These are phyloP conservation scores for Conger conger DNA, from an alignment of 2,113 vertebrate genomes.

Conservation along the genomic window DNA sequence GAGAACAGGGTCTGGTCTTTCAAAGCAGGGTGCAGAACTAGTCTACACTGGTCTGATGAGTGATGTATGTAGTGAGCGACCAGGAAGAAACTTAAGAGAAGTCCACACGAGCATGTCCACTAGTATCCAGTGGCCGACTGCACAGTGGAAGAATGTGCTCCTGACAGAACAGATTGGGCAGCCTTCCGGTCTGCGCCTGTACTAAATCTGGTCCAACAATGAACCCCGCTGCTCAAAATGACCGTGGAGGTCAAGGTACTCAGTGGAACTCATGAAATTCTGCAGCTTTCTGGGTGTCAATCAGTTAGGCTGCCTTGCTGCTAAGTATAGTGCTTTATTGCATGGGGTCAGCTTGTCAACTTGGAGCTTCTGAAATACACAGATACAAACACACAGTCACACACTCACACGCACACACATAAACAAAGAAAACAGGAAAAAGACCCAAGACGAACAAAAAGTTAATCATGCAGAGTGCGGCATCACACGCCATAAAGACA, in stretches of 20 bases:
- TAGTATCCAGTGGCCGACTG: background rate
- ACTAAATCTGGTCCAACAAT: background rate
- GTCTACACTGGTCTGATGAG: background rate
- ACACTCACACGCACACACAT: constrained; percentile 25
- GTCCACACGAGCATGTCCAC: background rate
- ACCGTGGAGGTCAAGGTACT: constrained; percentile 11
- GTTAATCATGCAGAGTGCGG: constrained; percentile 51
- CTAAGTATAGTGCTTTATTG: constrained; percentile 45
- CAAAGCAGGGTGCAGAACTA: background rate
- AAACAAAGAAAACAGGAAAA: constrained; percentile 39
- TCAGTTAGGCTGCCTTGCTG: constrained; percentile 28
- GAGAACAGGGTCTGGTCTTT: background rate
- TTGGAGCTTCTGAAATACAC: background rate
- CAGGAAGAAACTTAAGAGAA: background rate
- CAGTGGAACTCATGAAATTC: background rate
- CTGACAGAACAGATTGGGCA: background rate
- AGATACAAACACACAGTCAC: constrained; percentile 34
- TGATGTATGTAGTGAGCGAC: background rate
- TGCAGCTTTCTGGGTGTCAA: constrained; percentile 26
- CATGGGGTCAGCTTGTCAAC: constrained; percentile 27
- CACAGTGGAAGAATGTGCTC: background rate
- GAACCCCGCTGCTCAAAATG: background rate
- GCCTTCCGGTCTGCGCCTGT: background rate
- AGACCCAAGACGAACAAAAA: constrained; percentile 35
- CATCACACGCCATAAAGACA: constrained; percentile 54